Conservation (phyloP, 2,888 invertebrate genomes). For the Glyphotaelius pellucidus region DNA sequence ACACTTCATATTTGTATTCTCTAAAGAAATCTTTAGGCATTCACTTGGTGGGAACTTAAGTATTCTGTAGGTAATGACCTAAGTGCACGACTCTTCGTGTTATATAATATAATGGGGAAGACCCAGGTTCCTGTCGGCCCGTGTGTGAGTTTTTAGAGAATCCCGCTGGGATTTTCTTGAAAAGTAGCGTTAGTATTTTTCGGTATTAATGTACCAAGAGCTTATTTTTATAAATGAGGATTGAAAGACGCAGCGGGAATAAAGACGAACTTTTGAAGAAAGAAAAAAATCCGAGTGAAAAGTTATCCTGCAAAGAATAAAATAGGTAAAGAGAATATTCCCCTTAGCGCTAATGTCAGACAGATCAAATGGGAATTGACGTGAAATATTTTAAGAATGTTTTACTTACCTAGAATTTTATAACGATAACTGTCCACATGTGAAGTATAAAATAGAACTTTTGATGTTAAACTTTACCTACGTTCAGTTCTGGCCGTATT, state of each 20-base stretch:
- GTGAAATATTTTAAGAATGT: background rate
- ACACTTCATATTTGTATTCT: background rate
- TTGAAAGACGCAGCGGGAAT: constrained; percentile 56
- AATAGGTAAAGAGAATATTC: constrained; percentile 31
- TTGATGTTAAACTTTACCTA: too few species aligned
- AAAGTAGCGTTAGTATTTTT: constrained; percentile 54
- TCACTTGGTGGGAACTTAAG: background rate
- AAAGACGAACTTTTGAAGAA: constrained; percentile 50
- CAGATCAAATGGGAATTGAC: constrained; percentile 9
- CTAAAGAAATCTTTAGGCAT: background rate
- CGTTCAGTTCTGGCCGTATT: background rate
- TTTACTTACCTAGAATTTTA: background rate
- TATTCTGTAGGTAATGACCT: constrained; percentile 2
- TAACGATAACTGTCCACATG: background rate
- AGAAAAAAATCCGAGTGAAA: constrained; percentile 48
- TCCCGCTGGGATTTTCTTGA: constrained; percentile 36
- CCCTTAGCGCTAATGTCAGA: constrained; percentile 9
- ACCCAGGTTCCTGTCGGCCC: background rate
- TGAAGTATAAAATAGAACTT: background rate
- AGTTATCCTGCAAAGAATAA: constrained; percentile 38
- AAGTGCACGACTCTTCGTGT: background rate
- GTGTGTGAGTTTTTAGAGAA: constrained; percentile 33
- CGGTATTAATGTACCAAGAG: constrained; percentile 49
- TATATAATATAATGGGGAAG: background rate
- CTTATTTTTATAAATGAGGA: constrained; percentile 55